A percentile compares a stretch with the other conserved stretches of the same genome.
phyloP scores from a whole-genome alignment of 1,140 invertebrate genomes.

The Littorina saxatilis region DNA sequence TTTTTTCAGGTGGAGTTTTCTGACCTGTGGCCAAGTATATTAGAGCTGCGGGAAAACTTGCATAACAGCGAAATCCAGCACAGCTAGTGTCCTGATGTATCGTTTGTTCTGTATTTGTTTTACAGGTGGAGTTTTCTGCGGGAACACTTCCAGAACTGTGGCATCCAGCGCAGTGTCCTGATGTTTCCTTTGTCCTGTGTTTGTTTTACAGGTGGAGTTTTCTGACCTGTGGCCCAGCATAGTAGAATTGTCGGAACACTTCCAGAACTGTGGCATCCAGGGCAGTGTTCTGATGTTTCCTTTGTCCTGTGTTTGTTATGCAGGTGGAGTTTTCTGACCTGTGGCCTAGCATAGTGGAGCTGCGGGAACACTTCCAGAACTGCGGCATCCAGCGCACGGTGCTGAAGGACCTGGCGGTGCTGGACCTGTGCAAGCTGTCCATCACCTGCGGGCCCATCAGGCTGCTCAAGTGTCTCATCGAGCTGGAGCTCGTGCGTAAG shows the following conservation, averaged over 20 bases:
- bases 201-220: too few relatives aligned
- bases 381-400: slow-evolving; percentile 51
- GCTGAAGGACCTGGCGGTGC: slow-evolving; percentile 48
- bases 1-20: slow-evolving; percentile 48
- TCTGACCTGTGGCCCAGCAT: slow-evolving; percentile 59
- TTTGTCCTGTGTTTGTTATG: too few relatives aligned
- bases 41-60: slow-evolving; percentile 44
- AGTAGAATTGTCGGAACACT: slow-evolving; percentile 38
- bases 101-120: too few relatives aligned
- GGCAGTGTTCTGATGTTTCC: slow-evolving; percentile 49
- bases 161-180: too few relatives aligned
- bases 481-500: slow-evolving; percentile 57
- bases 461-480: slow-evolving; percentile 52
- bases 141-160: too few relatives aligned
- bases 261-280: slow-evolving; percentile 54
- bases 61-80: too few relatives aligned
- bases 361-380: slow-evolving; percentile 49
- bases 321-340: slow-evolving; percentile 54
- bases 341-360: slow-evolving; percentile 52
- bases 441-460: slow-evolving; percentile 55
- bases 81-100: too few relatives aligned
- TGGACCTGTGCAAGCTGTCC: slow-evolving; percentile 55
- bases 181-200: too few relatives aligned
- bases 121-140: too few relatives aligned
- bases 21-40: slow-evolving; percentile 54